phyloP scores from a whole-genome alignment of 2,113 vertebrate genomes.

The Haplochromis vanheusdeni region DNA sequence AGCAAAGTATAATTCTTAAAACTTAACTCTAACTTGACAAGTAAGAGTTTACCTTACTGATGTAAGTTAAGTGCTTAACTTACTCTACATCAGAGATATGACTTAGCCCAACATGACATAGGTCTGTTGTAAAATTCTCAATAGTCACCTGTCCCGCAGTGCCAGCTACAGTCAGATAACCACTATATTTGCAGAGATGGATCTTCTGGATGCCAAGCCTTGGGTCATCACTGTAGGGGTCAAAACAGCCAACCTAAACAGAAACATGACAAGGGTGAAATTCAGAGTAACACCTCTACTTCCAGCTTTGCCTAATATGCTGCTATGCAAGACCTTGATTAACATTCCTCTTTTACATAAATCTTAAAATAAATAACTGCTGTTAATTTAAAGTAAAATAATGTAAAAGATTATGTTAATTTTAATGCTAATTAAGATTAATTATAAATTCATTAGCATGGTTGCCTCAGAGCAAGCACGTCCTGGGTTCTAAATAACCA shows the following conservation, averaged over 20 bases:
- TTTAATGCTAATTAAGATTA: neutral
- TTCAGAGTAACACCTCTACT: neutral
- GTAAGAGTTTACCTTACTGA: neutral
- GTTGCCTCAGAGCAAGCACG: neutral
- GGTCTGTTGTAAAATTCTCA: neutral
- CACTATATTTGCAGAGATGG: slow-evolving; percentile 96
- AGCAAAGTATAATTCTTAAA: neutral
- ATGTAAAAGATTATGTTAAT: neutral
- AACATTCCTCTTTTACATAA: neutral
- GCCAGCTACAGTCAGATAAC: slow-evolving; percentile 90
- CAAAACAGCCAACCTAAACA: slow-evolving; percentile 89
- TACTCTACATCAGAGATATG: neutral
- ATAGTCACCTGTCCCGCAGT: slow-evolving; percentile 86
- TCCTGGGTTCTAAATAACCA: neutral
- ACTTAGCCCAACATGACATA: neutral
- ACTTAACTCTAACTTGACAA: neutral
- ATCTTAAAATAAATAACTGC: neutral
- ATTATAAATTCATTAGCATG: neutral
- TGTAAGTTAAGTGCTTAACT: neutral
- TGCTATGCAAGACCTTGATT: neutral
- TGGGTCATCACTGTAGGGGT: slow-evolving; percentile 96
- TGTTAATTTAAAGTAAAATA: neutral
- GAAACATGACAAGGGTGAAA: neutral
- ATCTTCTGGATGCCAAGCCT: slow-evolving; percentile 97
- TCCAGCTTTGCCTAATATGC: neutral